Base-by-base conservation (phyloP, 2,113 vertebrate genomes). In the Chaetodon auriga region DNA sequence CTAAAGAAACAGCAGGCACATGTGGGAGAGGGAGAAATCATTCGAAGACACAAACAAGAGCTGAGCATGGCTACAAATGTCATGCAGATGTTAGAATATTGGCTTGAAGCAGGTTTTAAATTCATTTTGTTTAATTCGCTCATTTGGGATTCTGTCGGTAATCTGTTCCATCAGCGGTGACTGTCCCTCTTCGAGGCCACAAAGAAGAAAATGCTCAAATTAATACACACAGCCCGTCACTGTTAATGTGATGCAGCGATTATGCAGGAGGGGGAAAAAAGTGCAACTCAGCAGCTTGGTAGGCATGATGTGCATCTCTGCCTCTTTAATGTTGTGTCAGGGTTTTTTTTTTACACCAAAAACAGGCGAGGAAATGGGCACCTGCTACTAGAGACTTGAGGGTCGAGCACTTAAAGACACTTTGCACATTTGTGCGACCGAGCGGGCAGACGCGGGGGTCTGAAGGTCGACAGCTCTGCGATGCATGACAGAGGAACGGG, bases 401-500 rank as follows among this genome's bases (percentile, higher is more conserved):
- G 35, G 5, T 19, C 10, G 0, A 72, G 75, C 60, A 45, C 76
- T 78, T 68, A 63, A 64, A 83, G 78, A 85, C 72, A 81, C 68
- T 77, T 75, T 66, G 55, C 76, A 79, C 65, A 38, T 87, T 82
- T 83, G 30, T 73, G 77, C 64, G 6, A 58, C 70, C 23, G 69
- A 72, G 81, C 65, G 7, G 69, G 51, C 73, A 64, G 82, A 57
- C 54, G 13, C n/a, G 4, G 64, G 54, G 83, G 87, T 84, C 83
- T 70, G 82, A 74, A 89, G 91, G 79, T 91, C 81, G 71, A 88
- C 87, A 72, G 85, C 85, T 87, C 88, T 75, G 83, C 84, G 88
- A 91, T 84, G 83, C 83, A 65, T 90, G 85, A 87, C 90, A 75
- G 82, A 77, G 75, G 81, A 82, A 78, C 82, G 38, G 70, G 74